Conservation (phyloP, 2,888 invertebrate species). For the Tillus elongatus region DNA sequence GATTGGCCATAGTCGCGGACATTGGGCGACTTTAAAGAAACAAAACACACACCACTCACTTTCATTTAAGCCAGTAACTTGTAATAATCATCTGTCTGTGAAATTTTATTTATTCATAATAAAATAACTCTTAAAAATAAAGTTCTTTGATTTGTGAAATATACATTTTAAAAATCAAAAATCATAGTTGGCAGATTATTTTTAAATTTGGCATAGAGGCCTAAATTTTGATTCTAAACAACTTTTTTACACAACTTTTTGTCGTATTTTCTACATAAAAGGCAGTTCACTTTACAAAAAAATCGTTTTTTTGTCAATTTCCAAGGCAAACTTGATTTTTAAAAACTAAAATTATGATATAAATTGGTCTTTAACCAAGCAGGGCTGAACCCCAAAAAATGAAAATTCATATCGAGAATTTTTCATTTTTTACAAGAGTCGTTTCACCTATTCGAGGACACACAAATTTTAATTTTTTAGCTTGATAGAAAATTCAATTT, state of each 20-base stretch:
- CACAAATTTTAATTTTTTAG: too few relatives aligned
- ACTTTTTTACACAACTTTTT: background rate
- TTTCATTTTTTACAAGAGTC: background rate
- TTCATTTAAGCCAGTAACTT: too few relatives aligned
- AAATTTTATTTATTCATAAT: too few relatives aligned
- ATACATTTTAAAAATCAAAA: too few relatives aligned
- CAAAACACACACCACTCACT: too few relatives aligned
- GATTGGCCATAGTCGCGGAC: too few relatives aligned
- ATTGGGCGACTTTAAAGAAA: too few relatives aligned
- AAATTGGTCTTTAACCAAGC: background rate
- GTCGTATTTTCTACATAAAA: background rate
- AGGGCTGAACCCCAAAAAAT: background rate
- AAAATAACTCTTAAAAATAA: too few relatives aligned
- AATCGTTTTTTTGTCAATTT: constrained; percentile 1
- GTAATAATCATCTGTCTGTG: too few relatives aligned
- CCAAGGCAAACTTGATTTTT: background rate
- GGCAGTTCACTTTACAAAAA: background rate
- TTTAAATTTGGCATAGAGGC: background rate
- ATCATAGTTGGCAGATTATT: too few relatives aligned
- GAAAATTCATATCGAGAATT: background rate
- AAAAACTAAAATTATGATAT: background rate
- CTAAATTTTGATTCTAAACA: background rate
- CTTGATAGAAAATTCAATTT: too few relatives aligned
- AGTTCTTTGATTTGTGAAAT: too few relatives aligned
- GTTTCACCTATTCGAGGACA: constrained; percentile 1